A percentile compares a stretch with the other conserved stretches of the same genome.
phyloP scores from a whole-genome alignment of 2,797 vertebrate species.

The Parauchenoglanis punctatus region DNA sequence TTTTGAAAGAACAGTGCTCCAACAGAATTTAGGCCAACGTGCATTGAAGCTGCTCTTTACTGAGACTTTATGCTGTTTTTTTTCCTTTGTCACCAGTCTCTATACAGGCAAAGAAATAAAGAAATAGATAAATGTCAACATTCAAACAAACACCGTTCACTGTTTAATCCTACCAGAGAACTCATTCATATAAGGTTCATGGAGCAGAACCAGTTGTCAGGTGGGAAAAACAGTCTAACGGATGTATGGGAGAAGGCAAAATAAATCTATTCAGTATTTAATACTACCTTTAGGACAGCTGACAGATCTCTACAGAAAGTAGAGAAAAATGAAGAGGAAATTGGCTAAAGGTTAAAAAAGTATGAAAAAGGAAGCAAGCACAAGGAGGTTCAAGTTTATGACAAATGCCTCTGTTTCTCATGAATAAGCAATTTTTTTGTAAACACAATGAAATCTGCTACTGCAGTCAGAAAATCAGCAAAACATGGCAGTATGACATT shows the following conservation, averaged over 20 bases:
- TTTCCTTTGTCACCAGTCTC: background rate
- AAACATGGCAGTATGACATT: background rate
- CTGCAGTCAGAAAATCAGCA: background rate
- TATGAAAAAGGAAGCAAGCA: background rate
- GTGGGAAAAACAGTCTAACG: background rate
- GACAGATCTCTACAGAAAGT: conserved; percentile 65
- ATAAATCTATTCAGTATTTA: background rate
- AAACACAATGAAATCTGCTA: background rate
- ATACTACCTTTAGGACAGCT: conserved; percentile 74
- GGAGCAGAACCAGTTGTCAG: background rate
- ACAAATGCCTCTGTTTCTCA: background rate
- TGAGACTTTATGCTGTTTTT: background rate
- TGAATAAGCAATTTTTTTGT: background rate
- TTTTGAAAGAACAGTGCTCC: background rate
- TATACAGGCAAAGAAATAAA: background rate
- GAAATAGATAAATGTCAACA: background rate
- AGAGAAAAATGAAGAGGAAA: conserved; percentile 72
- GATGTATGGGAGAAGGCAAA: background rate
- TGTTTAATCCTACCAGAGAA: background rate
- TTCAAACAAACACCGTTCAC: background rate
- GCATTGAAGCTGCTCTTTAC: background rate
- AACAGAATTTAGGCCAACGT: background rate
- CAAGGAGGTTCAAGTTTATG: background rate
- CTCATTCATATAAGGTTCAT: background rate
- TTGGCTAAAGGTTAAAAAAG: conserved; percentile 69